Conservation (phyloP, 2,797 vertebrate species). For the Hozukius guyotensis region DNA sequence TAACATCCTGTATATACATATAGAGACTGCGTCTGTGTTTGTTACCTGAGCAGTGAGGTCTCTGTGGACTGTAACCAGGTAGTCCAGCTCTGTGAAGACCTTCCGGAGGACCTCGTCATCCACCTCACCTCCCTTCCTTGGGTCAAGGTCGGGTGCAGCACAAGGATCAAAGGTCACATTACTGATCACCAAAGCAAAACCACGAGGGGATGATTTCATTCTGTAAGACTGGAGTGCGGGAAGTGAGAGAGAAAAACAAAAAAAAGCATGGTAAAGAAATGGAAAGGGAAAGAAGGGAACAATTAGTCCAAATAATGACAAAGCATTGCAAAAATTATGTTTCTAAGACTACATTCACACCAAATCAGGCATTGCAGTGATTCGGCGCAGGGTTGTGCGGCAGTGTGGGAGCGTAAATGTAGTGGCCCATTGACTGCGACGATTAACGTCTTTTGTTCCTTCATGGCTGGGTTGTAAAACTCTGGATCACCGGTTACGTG, state of each 20-base stretch:
- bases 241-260: background rate
- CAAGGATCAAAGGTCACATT: constrained; percentile 88
- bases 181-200: constrained; percentile 92
- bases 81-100: constrained; percentile 92
- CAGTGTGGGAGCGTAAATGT: too few relatives aligned
- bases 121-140: constrained; percentile 91
- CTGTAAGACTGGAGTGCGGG: constrained; percentile 87
- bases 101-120: constrained; percentile 88
- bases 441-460: too few relatives aligned
- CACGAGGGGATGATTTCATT: constrained; percentile 88
- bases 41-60: constrained; percentile 90
- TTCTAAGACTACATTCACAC: background rate
- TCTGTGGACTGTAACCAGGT: constrained; percentile 80
- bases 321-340: background rate
- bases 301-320: background rate
- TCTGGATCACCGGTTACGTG: background rate
- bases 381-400: background rate
- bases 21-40: background rate
- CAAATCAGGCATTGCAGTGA: background rate
- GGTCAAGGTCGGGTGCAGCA: constrained; percentile 86
- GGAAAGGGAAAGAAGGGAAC: background rate
- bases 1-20: background rate
- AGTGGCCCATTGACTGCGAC: too few relatives aligned
- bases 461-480: too few relatives aligned
- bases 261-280: background rate